Evolutionary conservation across 2,113 vertebrate genomes (phyloP), one percentile per base, ranked within the genome.

Genomic region (Poecile atricapillus): DNA sequence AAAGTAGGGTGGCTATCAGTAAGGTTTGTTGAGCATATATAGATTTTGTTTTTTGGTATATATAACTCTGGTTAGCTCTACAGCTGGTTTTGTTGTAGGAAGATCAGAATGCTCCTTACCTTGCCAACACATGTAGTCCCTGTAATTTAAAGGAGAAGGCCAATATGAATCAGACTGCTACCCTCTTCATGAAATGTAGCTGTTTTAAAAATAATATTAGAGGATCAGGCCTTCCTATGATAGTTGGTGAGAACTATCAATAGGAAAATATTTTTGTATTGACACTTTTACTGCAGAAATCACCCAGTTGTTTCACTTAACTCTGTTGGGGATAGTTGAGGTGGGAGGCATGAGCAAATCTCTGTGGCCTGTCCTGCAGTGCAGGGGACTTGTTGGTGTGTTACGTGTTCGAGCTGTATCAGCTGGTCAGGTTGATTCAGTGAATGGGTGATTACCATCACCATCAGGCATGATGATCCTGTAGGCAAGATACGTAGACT

Each of bases 361-460:
- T 44, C 33, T 46, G 10, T 47, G 44, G 8, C 9, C 15, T 0
- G 0, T 63, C 15, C 5, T 52, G 21, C 9, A 3, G n/a, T 47
- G 39, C 63, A 65, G 46, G 24, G 44, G 16, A 2, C 25, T 49
- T 62, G 9, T 6, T 24, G 33, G 9, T 63, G 53, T 56, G 17
- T 35, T 39, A 1, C 11, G 6, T 82, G 37, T 10, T 67, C 2
- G 20, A 83, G 53, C 31, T 41, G 0, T 4, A 2, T 39, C 39
- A 39, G 39, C 39, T 37, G 58, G 2, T 53, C 50, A 23, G 41
- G 8, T 25, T 60, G n/a, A 2, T 39, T 49, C 27, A 39, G 39
- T 30, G 21, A 41, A 5, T 25, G 24, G 59, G 7, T 71, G 46
- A 37, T 49, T 43, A 16, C 43, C 43, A 43, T 43, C 43, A 43